Conservation (phyloP, 2,797 vertebrate species). For the Galagoides demidoff region DNA sequence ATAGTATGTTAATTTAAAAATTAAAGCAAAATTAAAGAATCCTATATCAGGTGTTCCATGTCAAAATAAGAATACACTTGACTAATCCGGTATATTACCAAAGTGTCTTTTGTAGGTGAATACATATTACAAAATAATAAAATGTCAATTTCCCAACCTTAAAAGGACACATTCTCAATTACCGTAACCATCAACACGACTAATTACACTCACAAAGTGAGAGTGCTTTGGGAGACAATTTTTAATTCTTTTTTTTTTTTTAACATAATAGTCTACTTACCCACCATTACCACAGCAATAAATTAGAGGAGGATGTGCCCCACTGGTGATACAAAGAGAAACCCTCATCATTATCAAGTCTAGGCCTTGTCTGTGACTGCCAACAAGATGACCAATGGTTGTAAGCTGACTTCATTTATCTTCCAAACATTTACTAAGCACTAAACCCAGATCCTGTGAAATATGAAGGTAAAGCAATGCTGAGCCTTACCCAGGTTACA, state of each 20-base stretch:
- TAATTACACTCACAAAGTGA: background rate
- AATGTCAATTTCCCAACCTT: background rate
- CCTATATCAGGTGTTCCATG: background rate
- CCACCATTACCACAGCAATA: background rate
- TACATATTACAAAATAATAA: conserved; percentile 31
- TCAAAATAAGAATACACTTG: background rate
- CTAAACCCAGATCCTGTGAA: background rate
- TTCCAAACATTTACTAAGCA: conserved; percentile 31
- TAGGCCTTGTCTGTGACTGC: background rate
- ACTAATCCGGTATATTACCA: background rate
- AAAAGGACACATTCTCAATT: conserved; percentile 25
- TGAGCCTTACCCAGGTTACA: background rate
- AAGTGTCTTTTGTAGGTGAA: background rate
- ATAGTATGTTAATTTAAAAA: background rate
- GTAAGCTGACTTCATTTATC: background rate
- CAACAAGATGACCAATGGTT: background rate
- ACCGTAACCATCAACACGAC: background rate
- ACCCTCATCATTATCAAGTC: background rate
- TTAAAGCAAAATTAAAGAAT: conserved; percentile 44
- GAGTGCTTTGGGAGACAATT: background rate
- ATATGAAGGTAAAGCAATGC: background rate
- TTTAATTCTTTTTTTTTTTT: conserved; percentile 30
- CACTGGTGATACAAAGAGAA: background rate
- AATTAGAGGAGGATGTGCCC: background rate
- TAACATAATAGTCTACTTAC: background rate